Evolutionary conservation across 2,797 vertebrate species (phyloP), one percentile per base, ranked within the genome.

Genomic region (Remorina albescens): DNA sequence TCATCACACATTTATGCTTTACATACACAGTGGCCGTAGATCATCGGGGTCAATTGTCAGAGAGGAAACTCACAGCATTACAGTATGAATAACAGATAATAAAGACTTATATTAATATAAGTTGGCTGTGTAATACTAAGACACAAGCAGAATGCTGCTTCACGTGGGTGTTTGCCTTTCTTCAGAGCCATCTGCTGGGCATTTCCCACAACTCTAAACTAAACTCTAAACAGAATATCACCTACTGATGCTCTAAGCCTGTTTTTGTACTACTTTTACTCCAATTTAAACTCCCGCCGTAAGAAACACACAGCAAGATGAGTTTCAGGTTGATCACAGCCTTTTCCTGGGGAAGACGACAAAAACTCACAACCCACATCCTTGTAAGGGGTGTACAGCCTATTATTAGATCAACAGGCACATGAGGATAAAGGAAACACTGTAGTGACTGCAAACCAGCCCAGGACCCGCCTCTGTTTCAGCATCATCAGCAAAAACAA

Each of bases 341-440:
- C 10, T 0, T 50, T 26, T 56, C 28, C 28, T 23, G 25, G 8
- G 12, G 13, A 23, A 8, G 49, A 55, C 61, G 28, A 30, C 30
- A 37, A 26, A 44, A 59, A 6, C 32, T 16, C 58, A 28, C 56
- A 23, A 41, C 23, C 41, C 49, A 59, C 63, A 39, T 58, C 26
- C 32, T 39, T 3, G 10, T 10, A 26, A 41, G 51, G 54, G 39
- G n/a, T 7, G 59, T 55, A 47, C 53, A 56, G 54, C 12, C 13
- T 53, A 50, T 78, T 23, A 71, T 81, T 28, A 67, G 47, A 82
- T 79, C 74, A 88, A 86, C 70, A 83, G 72, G 72, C 74, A 79
- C 82, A 79, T 77, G 81, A 78, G 71, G 71, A 42, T 53, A 55
- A 71, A 70, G 60, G 32, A 56, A 41, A 73, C 60, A 64, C 13